These are phyloP conservation scores for Hippopotamus amphibius DNA, from an alignment of 2,113 vertebrate genomes.

Conservation along the genomic window DNA sequence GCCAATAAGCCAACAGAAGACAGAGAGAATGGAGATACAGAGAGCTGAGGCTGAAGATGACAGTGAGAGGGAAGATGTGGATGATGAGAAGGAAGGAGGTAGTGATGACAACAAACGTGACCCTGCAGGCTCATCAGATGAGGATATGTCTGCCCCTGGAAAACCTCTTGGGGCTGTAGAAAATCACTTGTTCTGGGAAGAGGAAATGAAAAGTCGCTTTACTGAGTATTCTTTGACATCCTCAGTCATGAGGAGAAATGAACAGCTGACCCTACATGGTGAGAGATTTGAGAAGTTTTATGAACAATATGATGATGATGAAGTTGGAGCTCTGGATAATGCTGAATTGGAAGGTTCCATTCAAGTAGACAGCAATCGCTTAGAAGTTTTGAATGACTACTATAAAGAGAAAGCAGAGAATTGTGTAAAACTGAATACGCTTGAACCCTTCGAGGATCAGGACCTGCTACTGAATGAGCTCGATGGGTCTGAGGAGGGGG, in stretches of 20 bases:
- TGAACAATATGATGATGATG: slow-evolving; percentile 97
- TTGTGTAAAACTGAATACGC: slow-evolving; percentile 89
- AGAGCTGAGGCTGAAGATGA: slow-evolving; percentile 79
- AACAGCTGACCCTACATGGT: slow-evolving; percentile 95
- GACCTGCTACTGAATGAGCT: slow-evolving; percentile 86
- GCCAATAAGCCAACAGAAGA: slow-evolving; percentile 87
- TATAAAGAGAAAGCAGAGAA: slow-evolving; percentile 93
- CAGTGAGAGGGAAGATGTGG: slow-evolving; percentile 92
- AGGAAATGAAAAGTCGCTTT: slow-evolving; percentile 97
- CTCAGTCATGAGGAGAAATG: slow-evolving; percentile 96
- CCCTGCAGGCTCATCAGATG: slow-evolving; percentile 89
- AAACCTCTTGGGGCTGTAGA: slow-evolving; percentile 13
- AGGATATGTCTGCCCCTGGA: slow-evolving; percentile 21
- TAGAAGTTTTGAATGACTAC: slow-evolving; percentile 95
- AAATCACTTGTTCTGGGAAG: slow-evolving; percentile 92
- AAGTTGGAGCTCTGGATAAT: slow-evolving; percentile 98
- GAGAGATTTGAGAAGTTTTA: slow-evolving; percentile 99
- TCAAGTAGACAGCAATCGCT: slow-evolving; percentile 89
- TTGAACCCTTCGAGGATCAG: slow-evolving; percentile 89
- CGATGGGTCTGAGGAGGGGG: slow-evolving; percentile 89
- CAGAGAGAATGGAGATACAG: neutral
- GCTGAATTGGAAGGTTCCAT: slow-evolving; percentile 96
- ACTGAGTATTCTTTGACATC: slow-evolving; percentile 97
- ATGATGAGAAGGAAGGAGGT: slow-evolving; percentile 80
- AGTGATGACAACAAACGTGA: slow-evolving; percentile 77